Evolutionary conservation across 1,140 invertebrate genomes (phyloP).

Genomic region (Agraylea sexmaculata): DNA sequence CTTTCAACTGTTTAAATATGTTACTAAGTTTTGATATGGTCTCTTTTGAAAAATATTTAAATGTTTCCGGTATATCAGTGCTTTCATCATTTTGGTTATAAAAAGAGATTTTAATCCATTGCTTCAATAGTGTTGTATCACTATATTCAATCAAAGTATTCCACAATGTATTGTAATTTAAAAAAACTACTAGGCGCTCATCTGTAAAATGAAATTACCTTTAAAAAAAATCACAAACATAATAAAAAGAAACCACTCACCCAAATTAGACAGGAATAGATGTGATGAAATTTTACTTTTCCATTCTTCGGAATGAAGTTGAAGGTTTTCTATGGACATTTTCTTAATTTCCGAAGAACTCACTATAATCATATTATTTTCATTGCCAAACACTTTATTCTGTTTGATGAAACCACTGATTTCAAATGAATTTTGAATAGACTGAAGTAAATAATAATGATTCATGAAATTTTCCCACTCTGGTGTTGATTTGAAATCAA

Average conservation of each 20-base stretch:
- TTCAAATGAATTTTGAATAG: constrained; percentile 40
- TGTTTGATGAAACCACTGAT: constrained; percentile 35
- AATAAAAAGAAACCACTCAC: constrained; percentile 30
- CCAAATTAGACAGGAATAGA: constrained; percentile 42
- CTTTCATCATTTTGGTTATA: no score
- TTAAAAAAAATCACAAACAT: no score
- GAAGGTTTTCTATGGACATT: constrained; percentile 36
- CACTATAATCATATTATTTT: constrained; percentile 31
- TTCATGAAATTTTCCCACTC: constrained; percentile 37
- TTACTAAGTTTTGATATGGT: no score
- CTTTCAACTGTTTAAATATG: no score
- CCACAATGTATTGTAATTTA: no score
- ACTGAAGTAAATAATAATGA: constrained; percentile 45
- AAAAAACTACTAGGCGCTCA: no score
- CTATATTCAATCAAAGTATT: no score
- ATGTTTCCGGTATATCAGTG: no score
- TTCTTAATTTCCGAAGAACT: constrained; percentile 36
- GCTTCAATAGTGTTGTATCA: no score
- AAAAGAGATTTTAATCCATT: no score
- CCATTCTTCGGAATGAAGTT: constrained; percentile 35
- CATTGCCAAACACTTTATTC: constrained; percentile 36
- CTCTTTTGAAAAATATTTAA: no score
- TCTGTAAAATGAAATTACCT: no score
- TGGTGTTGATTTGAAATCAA: constrained; percentile 27
- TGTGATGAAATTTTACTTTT: constrained; percentile 39